These are phyloP conservation scores for Globodera rostochiensis DNA, from an alignment of 1,140 invertebrate species.

Conservation along the genomic window DNA sequence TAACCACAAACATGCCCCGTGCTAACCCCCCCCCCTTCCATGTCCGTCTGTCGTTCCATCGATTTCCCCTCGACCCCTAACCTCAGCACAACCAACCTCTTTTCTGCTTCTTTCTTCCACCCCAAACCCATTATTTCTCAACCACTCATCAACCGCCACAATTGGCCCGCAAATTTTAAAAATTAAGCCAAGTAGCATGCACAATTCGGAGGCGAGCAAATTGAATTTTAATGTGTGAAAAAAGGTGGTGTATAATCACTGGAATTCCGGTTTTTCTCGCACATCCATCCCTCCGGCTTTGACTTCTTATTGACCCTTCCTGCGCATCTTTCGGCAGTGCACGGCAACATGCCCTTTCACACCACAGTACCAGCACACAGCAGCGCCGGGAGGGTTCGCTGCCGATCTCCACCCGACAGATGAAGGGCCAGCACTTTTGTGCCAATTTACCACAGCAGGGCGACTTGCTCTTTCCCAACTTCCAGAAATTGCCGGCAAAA, in stretches of 20 bases:
- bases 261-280: background rate
- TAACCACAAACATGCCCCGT: background rate
- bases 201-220: background rate
- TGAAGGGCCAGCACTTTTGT: background rate
- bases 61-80: background rate
- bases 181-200: too few relatives aligned
- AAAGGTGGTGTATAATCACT: background rate
- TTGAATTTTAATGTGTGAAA: background rate
- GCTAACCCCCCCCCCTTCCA: too few relatives aligned
- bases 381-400: background rate
- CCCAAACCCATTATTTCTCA: background rate
- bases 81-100: background rate
- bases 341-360: background rate
- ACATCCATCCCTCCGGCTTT: background rate
- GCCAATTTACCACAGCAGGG: background rate
- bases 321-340: background rate
- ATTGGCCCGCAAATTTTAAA: too few relatives aligned
- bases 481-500: background rate
- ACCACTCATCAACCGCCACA: too few relatives aligned
- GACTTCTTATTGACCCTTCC: background rate
- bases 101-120: background rate
- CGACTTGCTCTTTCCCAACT: background rate
- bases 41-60: background rate
- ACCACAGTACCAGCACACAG: background rate
- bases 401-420: background rate